A percentile compares a stretch with the other conserved stretches of the same genome.
Conservation (phyloP, 2,888 invertebrate species). For the Cheilosia vulpina region DNA sequence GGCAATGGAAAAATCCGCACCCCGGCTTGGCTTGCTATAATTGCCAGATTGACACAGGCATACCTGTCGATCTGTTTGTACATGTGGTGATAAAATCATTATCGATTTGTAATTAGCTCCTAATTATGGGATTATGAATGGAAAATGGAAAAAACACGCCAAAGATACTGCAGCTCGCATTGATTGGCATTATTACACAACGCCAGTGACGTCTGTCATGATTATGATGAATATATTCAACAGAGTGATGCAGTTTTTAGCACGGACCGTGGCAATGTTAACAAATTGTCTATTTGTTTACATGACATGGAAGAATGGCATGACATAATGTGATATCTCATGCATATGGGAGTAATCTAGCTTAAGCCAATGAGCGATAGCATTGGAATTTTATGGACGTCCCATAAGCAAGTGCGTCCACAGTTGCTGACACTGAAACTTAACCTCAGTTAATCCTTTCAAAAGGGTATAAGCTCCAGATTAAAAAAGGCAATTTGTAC, state of each 20-base stretch:
- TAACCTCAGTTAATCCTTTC: too few species aligned
- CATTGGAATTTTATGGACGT: too few species aligned
- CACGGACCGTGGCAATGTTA: slow-evolving; percentile 13
- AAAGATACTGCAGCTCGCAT: slow-evolving; percentile 6
- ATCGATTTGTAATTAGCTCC: slow-evolving; percentile 46
- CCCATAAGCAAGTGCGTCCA: too few species aligned
- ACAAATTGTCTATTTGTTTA: slow-evolving; percentile 8
- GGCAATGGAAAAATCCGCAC: slow-evolving; percentile 14
- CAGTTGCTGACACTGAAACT: too few species aligned
- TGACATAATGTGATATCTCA: too few species aligned
- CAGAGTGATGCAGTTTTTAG: slow-evolving; percentile 14
- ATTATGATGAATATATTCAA: slow-evolving; percentile 4
- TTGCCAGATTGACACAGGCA: background rate
- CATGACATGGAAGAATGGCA: background rate
- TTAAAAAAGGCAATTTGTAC: too few species aligned
- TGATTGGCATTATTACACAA: slow-evolving; percentile 52
- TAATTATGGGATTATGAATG: slow-evolving; percentile 51
- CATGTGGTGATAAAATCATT: slow-evolving; percentile 33
- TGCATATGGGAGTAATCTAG: too few species aligned
- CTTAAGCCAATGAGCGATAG: too few species aligned
- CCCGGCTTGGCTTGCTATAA: too few species aligned
- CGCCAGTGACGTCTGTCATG: slow-evolving; percentile 24
- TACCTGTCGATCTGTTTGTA: slow-evolving; percentile 9
- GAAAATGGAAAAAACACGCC: slow-evolving; percentile 8
- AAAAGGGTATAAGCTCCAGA: too few species aligned